phyloP scores from a whole-genome alignment of 2,797 vertebrate species.

The Glossophaga mutica region DNA sequence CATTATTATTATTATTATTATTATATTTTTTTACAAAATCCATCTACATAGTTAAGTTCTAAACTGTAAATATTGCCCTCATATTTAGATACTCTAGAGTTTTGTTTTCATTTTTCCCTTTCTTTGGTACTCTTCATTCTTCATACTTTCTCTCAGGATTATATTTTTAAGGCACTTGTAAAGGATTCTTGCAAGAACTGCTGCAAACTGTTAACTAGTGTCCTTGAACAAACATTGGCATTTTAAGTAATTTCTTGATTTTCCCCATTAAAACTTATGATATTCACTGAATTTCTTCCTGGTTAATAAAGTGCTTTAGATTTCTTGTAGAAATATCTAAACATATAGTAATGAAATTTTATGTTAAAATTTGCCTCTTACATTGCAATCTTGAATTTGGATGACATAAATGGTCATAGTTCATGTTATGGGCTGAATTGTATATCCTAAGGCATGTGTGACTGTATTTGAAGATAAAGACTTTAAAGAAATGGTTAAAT shows the following conservation, averaged over 20 bases:
- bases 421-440: not conserved
- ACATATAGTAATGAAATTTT: not conserved
- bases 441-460: not conserved
- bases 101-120: not conserved
- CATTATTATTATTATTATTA: too few relatives aligned
- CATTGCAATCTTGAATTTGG: not conserved
- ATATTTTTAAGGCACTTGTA: not conserved
- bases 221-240: not conserved
- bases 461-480: not conserved
- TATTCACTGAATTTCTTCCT: not conserved
- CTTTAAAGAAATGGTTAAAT: not conserved
- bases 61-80: not conserved
- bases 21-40: not conserved
- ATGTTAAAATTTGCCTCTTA: not conserved
- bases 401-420: not conserved
- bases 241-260: not conserved
- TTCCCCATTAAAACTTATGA: not conserved
- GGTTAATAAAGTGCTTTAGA: not conserved
- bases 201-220: not conserved
- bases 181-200: not conserved
- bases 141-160: not conserved
- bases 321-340: not conserved
- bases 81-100: not conserved
- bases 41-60: not conserved
- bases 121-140: not conserved